Base-by-base conservation (phyloP, 2,797 vertebrate species). In the Echeneis naucrates region DNA sequence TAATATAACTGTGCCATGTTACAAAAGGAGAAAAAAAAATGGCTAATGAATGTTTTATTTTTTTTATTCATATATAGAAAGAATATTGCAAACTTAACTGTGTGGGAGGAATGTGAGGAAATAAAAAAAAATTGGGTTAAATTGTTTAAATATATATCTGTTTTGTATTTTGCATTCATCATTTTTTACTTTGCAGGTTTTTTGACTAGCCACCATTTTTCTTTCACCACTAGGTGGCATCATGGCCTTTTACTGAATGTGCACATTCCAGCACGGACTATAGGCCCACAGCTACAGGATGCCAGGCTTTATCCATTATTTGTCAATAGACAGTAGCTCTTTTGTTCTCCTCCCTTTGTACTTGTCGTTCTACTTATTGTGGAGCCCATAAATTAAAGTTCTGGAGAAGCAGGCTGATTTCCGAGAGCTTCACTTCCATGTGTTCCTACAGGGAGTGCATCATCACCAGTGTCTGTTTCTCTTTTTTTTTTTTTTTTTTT, bases 281-380 rank as follows among this genome's bases (percentile, higher is more conserved):
- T 24, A 54, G 26, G 68, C 62, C 65, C 10, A 2, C 44, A 53
- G 68, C 68, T 33, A 14, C 68, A 45, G 2, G 35, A 53, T 80
- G 78, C 76, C 79, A 84, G 70, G 81, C 78, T 83, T 77, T 74
- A 73, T 82, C 81, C 73, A 84, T 89, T 89, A 85, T 89, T 77
- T 77, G 68, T 38, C 69, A 8, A 21, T 27, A 65, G 80, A 91
- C 86, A 92, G 75, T 77, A 45, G 57, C 35, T 30, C 74, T 63
- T 82, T 91, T 91, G 89, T 89, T 70, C 61, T 78, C 33, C 52
- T 64, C 48, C 62, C 45, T 81, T 85, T 83, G 74, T 85, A 14
- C 60, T 81, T 35, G 8, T 71, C 63, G 38, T 76, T 83, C 38
- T 72, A 27, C 47, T 56, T 51, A 59, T 86, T 79, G 64, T 70